Base-by-base conservation (phyloP, 2,888 invertebrate genomes). In the Eupithecia inturbata region DNA sequence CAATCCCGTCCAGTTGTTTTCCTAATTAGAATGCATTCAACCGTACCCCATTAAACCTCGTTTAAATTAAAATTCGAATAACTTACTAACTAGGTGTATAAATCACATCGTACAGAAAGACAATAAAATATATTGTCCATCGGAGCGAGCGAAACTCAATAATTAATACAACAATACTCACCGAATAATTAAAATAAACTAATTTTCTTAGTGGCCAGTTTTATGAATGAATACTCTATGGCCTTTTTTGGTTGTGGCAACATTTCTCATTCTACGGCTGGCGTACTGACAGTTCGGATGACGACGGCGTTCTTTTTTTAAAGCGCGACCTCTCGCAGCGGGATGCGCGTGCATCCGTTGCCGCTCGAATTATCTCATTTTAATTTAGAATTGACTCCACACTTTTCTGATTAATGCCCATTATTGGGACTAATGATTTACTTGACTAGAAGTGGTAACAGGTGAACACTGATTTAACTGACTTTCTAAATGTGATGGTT, bases 61-160 rank as follows among this genome's bases (percentile, higher is more conserved):
- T 91, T 92, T 91, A 94, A 94, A 94, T 94, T 94, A 94, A 94
- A 94, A 94, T 88, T 92, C 90, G 84, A 94, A 94, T 94, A 94
- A 94, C 93, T 94, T 93, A 94, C 94, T 94, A 94, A 94, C 94
- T 94, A 94, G 93, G 91, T 82, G 80, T 91, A 94, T 94, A 94
- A 94, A 94, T 94, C 94, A 93, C 85, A 82, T 77, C 83, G 83
- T 84, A 90, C 86, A 84, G 89, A 90, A 90, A 93, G 91, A 94
- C 93, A 93, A 94, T 94, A 93, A 92, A 93, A 94, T 94, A 94
- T 92, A 93, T 92, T 92, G 93, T 93, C 92, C 89, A 89, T 77
- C 84, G 84, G 83, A 84, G 85, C 85, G 84, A 73, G 83, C 85
- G 87, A 83, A 84, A 85, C 83, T 82, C 83, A 89, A 91, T 92